These are phyloP conservation scores for Lepilemur septentrionalis DNA, from an alignment of 2,797 vertebrate genomes.

Conservation along the genomic window DNA sequence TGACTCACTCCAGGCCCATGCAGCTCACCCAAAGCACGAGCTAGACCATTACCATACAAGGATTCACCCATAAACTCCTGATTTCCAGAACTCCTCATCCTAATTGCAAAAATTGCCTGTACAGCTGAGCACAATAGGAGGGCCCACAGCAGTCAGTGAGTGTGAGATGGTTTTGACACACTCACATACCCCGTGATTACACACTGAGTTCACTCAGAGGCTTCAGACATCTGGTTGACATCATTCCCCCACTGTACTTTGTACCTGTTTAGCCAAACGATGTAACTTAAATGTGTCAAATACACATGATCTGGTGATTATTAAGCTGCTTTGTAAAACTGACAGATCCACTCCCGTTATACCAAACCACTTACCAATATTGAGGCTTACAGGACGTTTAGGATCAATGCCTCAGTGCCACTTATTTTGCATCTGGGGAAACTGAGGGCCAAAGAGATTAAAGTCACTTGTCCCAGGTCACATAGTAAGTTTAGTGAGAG, in stretches of 20 bases:
- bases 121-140: not conserved
- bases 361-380: not conserved
- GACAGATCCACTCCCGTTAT: not conserved
- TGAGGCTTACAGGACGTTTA: not conserved
- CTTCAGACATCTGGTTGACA: not conserved
- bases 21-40: not conserved
- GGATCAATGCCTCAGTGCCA: not conserved
- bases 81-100: not conserved
- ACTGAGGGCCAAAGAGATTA: not conserved
- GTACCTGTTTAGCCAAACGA: not conserved
- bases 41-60: not conserved
- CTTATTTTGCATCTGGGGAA: not conserved
- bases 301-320: not conserved
- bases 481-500: not conserved
- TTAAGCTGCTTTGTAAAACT: not conserved
- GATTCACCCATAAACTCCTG: not conserved
- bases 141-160: not conserved
- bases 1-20: not conserved
- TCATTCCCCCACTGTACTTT: not conserved
- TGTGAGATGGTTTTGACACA: not conserved
- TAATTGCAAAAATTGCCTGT: not conserved
- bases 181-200: not conserved
- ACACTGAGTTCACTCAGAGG: rapidly evolving
- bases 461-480: not conserved
- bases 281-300: not conserved